These are phyloP conservation scores for Phymastichus coffea DNA, from an alignment of 1,140 invertebrate species.

Conservation along the genomic window DNA sequence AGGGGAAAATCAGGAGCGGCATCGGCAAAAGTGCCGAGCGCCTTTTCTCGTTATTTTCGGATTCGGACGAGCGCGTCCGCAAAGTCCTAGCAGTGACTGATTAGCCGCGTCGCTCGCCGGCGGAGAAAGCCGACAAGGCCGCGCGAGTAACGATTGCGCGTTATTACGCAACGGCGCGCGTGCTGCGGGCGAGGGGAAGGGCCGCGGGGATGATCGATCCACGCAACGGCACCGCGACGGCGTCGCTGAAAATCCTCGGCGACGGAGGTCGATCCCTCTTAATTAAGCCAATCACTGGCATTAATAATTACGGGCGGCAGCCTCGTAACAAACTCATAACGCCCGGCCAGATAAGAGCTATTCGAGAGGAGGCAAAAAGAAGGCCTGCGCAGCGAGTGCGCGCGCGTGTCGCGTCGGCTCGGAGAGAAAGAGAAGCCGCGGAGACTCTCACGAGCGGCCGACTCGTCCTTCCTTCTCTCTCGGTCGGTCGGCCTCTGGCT, in stretches of 20 bases:
- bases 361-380: not conserved
- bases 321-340: constrained; percentile 15
- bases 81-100: too few species aligned
- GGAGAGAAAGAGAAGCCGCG: constrained; percentile 13
- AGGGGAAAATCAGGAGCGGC: too few species aligned
- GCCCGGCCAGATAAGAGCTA: not conserved
- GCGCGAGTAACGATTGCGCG: constrained; percentile 41
- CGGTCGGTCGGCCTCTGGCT: not conserved
- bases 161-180: constrained; percentile 30
- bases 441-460: constrained; percentile 15
- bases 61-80: too few species aligned
- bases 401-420: not conserved
- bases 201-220: too few species aligned
- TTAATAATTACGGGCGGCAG: constrained; percentile 7
- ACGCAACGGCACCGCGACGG: too few species aligned
- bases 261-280: not conserved
- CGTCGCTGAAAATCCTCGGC: too few species aligned
- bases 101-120: constrained; percentile 23
- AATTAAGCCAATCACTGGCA: constrained; percentile 13
- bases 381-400: not conserved
- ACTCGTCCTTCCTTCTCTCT: not conserved
- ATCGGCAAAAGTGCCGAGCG: too few species aligned
- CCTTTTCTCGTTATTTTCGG: too few species aligned
- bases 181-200: not conserved
- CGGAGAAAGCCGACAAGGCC: constrained; percentile 34